Conservation (phyloP, 2,888 invertebrate genomes). For the Buathra laborator region DNA sequence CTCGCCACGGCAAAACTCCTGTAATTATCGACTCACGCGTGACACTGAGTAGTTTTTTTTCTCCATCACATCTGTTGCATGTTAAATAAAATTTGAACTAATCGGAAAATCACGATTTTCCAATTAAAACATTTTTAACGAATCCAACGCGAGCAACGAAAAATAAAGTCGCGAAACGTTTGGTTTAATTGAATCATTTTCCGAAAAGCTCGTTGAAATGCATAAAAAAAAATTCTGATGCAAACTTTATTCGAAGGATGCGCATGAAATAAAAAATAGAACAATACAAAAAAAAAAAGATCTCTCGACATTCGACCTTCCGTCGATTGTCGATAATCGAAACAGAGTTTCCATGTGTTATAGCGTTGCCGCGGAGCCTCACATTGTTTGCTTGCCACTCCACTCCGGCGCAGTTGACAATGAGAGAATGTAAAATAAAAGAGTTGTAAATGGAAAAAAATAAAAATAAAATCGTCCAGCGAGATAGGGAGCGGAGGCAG, state of each 20-base stretch:
- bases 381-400: slow-evolving; percentile 13
- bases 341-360: slow-evolving; percentile 11
- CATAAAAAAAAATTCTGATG: background rate
- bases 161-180: background rate
- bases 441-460: slow-evolving; percentile 6
- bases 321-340: slow-evolving; percentile 25
- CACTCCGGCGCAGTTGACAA: slow-evolving; percentile 37
- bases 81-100: background rate
- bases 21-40: slow-evolving; percentile 24
- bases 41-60: background rate
- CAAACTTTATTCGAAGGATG: background rate
- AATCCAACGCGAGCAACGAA: background rate
- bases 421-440: slow-evolving; percentile 22
- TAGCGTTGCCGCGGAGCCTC: background rate
- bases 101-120: background rate
- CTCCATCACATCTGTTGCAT: background rate
- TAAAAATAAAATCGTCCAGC: slow-evolving; percentile 1
- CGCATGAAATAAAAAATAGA: background rate
- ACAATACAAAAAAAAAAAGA: background rate
- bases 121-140: slow-evolving; percentile 13
- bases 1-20: slow-evolving; percentile 28
- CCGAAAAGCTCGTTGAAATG: background rate
- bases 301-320: slow-evolving; percentile 21
- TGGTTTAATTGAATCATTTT: background rate
- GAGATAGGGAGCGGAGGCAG: background rate